These are phyloP conservation scores for Xestia ashworthii DNA, from an alignment of 2,888 invertebrate genomes.

Conservation along the genomic window DNA sequence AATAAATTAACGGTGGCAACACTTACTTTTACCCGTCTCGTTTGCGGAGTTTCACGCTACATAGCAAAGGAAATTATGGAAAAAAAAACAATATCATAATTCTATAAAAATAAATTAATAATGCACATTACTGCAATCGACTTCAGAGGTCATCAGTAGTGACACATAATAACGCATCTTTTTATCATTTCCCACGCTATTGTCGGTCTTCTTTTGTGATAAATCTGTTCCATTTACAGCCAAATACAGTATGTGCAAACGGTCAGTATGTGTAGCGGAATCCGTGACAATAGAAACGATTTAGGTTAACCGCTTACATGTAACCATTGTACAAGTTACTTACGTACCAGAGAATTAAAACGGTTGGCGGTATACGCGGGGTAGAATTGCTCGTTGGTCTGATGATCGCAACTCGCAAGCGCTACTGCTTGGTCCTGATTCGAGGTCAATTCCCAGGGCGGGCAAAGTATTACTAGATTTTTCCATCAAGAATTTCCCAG, in stretches of 20 bases:
- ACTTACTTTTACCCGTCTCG: not conserved
- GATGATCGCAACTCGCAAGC: not conserved
- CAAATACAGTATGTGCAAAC: slow-evolving; percentile 43
- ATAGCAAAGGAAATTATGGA: not conserved
- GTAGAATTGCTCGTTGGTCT: slow-evolving; percentile 33
- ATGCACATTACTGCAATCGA: slow-evolving; percentile 8
- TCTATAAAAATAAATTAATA: not conserved
- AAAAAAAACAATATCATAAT: not conserved
- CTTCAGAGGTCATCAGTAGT: slow-evolving; percentile 36
- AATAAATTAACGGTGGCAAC: not conserved
- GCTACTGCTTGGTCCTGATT: not conserved
- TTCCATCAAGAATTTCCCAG: not conserved
- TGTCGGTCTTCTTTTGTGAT: slow-evolving; percentile 40
- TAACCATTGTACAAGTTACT: slow-evolving; percentile 25
- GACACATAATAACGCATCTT: slow-evolving; percentile 25
- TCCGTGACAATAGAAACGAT: slow-evolving; percentile 74
- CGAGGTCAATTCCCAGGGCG: not conserved
- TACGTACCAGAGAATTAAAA: slow-evolving; percentile 72
- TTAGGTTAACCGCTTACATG: slow-evolving; percentile 75
- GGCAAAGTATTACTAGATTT: not conserved
- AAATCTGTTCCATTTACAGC: slow-evolving; percentile 35
- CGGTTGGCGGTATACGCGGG: slow-evolving; percentile 69
- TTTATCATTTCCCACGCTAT: slow-evolving; percentile 44
- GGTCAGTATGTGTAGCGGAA: slow-evolving; percentile 63
- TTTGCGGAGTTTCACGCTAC: not conserved